Percentiles rank a stretch among this genome's conserved stretches.
Evolutionary conservation across 2,888 invertebrate species (phyloP).

Genomic region (Bibio marci): DNA sequence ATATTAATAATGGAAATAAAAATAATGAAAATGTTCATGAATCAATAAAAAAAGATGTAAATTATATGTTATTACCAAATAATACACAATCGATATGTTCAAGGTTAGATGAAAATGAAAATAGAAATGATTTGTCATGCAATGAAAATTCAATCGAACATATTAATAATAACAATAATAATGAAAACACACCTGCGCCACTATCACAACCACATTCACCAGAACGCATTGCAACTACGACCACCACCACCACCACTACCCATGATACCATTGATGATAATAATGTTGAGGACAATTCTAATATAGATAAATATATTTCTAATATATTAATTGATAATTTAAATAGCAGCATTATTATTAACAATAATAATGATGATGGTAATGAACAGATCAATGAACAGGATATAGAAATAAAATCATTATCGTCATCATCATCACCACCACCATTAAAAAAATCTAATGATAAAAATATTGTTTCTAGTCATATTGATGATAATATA

Average conservation of each 20-base stretch:
- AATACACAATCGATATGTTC: not conserved
- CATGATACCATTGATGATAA: not conserved
- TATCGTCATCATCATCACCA: no score
- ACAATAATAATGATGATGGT: slow-evolving; percentile 31
- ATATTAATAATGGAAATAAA: not conserved
- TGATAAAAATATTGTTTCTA: slow-evolving; percentile 5
- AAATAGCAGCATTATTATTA: slow-evolving; percentile 31
- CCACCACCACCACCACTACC: not conserved
- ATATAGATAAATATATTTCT: slow-evolving; percentile 33
- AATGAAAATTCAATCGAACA: not conserved
- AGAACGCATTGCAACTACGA: not conserved
- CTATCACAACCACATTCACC: no score
- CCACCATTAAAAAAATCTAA: slow-evolving; percentile 13
- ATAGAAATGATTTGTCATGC: not conserved
- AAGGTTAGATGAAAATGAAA: not conserved
- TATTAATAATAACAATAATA: not conserved
- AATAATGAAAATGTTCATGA: no score
- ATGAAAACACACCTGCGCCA: no score
- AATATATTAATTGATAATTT: slow-evolving; percentile 35
- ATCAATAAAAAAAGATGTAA: no score
- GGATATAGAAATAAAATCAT: no score
- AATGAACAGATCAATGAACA: slow-evolving; percentile 29
- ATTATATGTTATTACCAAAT: no score
- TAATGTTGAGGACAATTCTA: not conserved
- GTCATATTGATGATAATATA: slow-evolving; percentile 3